Evolutionary conservation across 2,888 invertebrate species (phyloP).

Genomic region (Chalcosyrphus nemorum): DNA sequence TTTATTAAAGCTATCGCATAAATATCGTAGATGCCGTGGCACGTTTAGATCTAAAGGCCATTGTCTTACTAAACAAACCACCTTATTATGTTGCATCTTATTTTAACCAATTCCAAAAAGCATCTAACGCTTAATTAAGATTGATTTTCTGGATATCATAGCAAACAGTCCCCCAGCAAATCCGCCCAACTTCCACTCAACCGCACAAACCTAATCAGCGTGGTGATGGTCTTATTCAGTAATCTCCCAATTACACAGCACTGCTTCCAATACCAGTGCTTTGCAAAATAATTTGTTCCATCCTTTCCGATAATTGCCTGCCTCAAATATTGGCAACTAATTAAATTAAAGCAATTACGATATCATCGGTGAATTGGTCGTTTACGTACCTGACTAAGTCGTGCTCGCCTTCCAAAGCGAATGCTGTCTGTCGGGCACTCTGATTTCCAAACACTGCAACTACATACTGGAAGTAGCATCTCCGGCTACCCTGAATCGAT

Average conservation of each 20-base stretch:
- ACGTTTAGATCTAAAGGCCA: too few relatives aligned
- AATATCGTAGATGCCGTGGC: too few relatives aligned
- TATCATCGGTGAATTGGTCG: constrained; percentile 13
- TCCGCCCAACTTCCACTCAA: neutral
- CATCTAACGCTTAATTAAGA: too few relatives aligned
- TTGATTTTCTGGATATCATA: too few relatives aligned
- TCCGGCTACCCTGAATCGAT: constrained; percentile 12
- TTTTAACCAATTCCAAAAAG: too few relatives aligned
- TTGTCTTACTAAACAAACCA: too few relatives aligned
- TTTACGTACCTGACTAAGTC: neutral
- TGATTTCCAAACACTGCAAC: constrained; percentile 4
- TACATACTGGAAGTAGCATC: neutral
- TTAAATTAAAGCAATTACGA: constrained; percentile 32
- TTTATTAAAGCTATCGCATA: too few relatives aligned
- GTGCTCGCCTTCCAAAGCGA: neutral
- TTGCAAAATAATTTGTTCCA: constrained; percentile 3
- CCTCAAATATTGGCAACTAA: constrained; percentile 36
- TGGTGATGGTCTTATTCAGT: neutral
- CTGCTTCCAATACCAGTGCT: neutral
- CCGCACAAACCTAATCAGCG: neutral
- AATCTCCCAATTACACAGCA: neutral
- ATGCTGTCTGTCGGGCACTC: neutral
- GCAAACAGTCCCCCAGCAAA: neutral
- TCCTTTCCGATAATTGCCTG: constrained; percentile 14
- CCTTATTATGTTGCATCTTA: too few relatives aligned